Conservation (phyloP, 2,113 vertebrate species). For the Oceanites oceanicus region DNA sequence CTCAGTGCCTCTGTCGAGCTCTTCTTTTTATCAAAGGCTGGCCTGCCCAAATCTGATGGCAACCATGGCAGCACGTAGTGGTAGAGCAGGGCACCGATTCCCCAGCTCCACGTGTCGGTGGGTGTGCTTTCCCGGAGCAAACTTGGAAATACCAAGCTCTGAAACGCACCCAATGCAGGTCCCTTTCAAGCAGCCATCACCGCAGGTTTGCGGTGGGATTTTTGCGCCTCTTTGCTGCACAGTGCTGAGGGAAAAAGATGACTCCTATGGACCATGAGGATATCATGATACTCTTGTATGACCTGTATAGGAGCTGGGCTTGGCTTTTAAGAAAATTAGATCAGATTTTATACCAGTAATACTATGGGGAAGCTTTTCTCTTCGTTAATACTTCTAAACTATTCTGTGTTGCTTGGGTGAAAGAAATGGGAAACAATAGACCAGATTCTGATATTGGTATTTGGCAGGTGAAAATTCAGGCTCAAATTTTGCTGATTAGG, state of each 20-base stretch:
- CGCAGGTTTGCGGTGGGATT: not conserved
- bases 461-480: not conserved
- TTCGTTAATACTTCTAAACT: not conserved
- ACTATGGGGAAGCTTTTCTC: not conserved
- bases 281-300: not conserved
- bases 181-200: not conserved
- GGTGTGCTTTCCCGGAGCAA: not conserved
- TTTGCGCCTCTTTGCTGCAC: not conserved
- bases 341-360: not conserved
- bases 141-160: too few relatives aligned
- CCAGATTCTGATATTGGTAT: not conserved
- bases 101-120: fast-evolving
- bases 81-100: not conserved
- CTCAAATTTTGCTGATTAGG: not conserved
- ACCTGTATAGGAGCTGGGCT: not conserved
- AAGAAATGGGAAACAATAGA: not conserved
- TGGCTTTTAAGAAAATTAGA: not conserved
- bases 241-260: not conserved
- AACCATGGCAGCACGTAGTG: not conserved
- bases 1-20: not conserved
- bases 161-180: fast-evolving
- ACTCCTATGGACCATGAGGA: not conserved
- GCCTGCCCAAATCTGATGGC: not conserved
- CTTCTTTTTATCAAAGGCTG: not conserved
- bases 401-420: not conserved